These are phyloP conservation scores for Entosphenus tridentatus DNA, from an alignment of 2,113 vertebrate species.

Conservation along the genomic window DNA sequence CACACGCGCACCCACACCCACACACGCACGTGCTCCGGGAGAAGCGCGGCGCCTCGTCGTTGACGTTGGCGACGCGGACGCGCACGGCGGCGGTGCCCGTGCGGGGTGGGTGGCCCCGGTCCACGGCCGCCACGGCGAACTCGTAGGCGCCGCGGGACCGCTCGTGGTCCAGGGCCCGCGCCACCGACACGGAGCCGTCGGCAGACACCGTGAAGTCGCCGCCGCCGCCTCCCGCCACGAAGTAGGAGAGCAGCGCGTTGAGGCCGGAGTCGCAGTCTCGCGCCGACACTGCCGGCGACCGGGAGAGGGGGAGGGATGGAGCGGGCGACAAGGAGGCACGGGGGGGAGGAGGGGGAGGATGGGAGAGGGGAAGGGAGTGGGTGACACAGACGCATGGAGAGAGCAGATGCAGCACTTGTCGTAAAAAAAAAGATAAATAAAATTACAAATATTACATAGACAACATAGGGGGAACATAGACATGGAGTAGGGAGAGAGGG, in stretches of 20 bases:
- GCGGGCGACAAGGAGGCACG: not conserved
- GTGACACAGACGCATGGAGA: no score
- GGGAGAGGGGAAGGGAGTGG: no score
- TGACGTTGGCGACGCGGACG: constrained; percentile 49
- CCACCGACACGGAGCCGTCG: constrained; percentile 44
- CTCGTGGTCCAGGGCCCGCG: constrained; percentile 39
- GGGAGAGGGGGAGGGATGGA: constrained; percentile 8
- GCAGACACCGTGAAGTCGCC: constrained; percentile 49
- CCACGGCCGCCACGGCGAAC: constrained; percentile 55
- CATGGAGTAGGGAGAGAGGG: no score
- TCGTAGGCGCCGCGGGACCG: constrained; percentile 48
- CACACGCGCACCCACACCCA: not conserved
- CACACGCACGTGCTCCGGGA: constrained; percentile 39
- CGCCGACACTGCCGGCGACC: constrained; percentile 32
- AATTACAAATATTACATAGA: no score
- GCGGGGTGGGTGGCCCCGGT: constrained; percentile 36
- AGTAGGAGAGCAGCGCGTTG: constrained; percentile 46
- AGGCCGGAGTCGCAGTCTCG: constrained; percentile 49
- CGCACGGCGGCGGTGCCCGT: constrained; percentile 54
- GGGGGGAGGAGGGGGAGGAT: no score
- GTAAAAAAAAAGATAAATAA: no score
- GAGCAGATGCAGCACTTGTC: no score
- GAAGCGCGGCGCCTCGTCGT: constrained; percentile 53
- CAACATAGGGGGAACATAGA: no score
- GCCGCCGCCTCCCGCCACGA: constrained; percentile 25